Evolutionary conservation across 2,797 vertebrate genomes (phyloP), one percentile per base, ranked within the genome.

Genomic region (Enteromius anoplus): DNA sequence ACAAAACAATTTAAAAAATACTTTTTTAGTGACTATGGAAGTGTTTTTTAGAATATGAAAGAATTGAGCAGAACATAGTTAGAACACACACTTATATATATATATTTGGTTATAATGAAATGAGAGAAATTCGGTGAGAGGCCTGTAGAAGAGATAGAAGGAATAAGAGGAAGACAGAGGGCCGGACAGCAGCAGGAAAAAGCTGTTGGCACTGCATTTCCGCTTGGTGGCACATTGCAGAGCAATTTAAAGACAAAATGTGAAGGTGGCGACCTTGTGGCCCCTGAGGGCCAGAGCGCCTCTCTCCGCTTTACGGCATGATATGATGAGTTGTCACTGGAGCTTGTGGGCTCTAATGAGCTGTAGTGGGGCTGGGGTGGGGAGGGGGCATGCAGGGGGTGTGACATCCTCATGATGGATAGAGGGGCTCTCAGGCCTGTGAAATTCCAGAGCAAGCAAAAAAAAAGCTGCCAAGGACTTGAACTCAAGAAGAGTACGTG

Each of bases 271-370:
- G 93, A 94, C 94, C 93, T 92, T 81, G 88, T n/a, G 79, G 88
- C 88, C 90, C 92, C 73, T 84, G 88, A 90, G 90, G 87, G 85
- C 81, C 84, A 1, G 23, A 42, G 79, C 76, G 78, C 88, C 90
- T 89, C 91, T 90, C 89, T 90, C 88, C 88, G 92, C 93, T 94
- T 94, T 90, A 89, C 93, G 92, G 92, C 93, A 94, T 94, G 93
- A 95, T 94, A 95, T 94, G 94, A 95, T 94, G 93, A 94, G 92
- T 92, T 95, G 94, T 94, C 94, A 95, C 93, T 92, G 92, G 92
- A 91, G 92, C 93, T 93, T 85, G 91, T 89, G 85, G 91, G 91
- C 89, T 89, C 92, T 95, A 95, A 95, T 94, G 94, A 94, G 94
- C 93, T 94, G 93, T 90, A 92, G 91, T 92, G 91, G 89, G 91